These are phyloP conservation scores for Nibea albiflora DNA, from an alignment of 2,113 vertebrate species.

Conservation along the genomic window DNA sequence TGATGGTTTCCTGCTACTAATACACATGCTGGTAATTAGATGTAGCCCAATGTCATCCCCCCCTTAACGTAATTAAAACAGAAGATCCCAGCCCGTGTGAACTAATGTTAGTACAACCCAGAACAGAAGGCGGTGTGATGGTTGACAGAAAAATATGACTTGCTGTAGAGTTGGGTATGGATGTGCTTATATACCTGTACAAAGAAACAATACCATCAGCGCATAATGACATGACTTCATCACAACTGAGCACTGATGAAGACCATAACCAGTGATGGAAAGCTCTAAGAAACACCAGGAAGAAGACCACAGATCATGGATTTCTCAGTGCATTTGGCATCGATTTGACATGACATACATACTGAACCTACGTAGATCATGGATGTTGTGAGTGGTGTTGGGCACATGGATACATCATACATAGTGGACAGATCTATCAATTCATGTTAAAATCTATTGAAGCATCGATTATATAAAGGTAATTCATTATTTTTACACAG, in stretches of 20 bases:
- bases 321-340: neutral
- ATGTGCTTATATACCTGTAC: neutral
- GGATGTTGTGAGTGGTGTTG: neutral
- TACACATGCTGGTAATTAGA: slow-evolving; percentile 95
- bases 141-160: slow-evolving; percentile 46
- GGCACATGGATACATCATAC: neutral
- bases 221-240: neutral
- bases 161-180: slow-evolving; percentile 3
- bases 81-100: slow-evolving; percentile 86
- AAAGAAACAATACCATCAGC: neutral
- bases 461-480: neutral
- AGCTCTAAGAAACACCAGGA: neutral
- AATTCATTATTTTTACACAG: neutral
- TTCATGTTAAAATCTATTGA: neutral
- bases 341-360: neutral
- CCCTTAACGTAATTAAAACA: slow-evolving; percentile 90
- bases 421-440: no score
- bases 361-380: no score
- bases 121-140: slow-evolving; percentile 55
- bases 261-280: neutral
- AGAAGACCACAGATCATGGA: neutral
- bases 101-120: slow-evolving; percentile 87
- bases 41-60: slow-evolving; percentile 89
- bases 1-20: slow-evolving; percentile 95
- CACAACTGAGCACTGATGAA: neutral